Evolutionary conservation across 2,797 vertebrate species (phyloP).

Genomic region (Pitangus sulphuratus): DNA sequence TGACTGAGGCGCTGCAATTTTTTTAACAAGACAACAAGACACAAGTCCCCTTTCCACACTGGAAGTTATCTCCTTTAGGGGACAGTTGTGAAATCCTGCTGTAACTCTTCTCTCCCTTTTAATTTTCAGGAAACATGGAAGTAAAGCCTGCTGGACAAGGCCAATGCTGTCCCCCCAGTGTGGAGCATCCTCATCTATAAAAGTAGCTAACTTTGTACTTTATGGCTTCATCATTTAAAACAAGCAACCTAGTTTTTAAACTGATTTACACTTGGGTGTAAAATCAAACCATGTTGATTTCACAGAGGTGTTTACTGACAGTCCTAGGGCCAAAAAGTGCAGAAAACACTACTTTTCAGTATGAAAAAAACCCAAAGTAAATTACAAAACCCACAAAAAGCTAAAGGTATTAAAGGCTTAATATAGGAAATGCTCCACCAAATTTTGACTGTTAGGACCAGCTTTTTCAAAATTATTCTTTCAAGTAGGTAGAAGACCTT

Average conservation of each 20-base stretch:
- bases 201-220: neutral
- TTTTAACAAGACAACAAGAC: neutral
- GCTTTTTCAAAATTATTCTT: neutral
- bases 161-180: no score
- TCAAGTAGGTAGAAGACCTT: neutral
- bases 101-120: neutral
- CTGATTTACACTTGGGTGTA: neutral
- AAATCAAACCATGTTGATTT: neutral
- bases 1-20: neutral
- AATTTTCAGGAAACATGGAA: neutral
- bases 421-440: neutral
- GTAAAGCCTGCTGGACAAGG: neutral
- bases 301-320: neutral
- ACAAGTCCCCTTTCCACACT: neutral
- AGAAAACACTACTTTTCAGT: neutral
- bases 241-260: neutral
- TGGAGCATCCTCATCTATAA: neutral
- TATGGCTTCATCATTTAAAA: neutral
- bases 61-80: neutral
- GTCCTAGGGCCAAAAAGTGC: neutral
- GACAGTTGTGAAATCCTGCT: neutral
- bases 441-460: neutral
- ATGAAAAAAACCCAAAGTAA: neutral
- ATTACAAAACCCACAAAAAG: neutral
- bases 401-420: neutral